Percentiles rank a stretch among this genome's conserved stretches.
Conservation (phyloP, 2,113 vertebrate genomes). For the Rhegmatorhina hoffmannsi region DNA sequence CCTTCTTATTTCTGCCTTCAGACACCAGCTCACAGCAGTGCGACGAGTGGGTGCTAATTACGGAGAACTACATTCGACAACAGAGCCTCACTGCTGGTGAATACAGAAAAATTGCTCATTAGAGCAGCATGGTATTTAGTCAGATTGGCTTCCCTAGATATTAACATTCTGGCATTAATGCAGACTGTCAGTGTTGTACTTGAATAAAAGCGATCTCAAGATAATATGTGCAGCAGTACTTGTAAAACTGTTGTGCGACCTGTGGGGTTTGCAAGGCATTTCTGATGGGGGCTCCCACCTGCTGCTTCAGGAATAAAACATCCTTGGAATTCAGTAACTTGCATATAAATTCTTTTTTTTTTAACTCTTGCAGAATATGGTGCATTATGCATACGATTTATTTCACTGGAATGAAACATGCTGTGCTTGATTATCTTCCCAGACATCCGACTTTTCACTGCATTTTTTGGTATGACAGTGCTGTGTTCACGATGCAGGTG, state of each 20-base stretch:
- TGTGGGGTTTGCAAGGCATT: neutral
- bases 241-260: neutral
- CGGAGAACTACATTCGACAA: slow-evolving; percentile 14
- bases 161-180: slow-evolving; percentile 39
- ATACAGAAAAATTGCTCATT: slow-evolving; percentile 66
- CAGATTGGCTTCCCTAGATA: slow-evolving; percentile 46
- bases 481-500: neutral
- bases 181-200: neutral
- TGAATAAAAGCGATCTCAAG: neutral
- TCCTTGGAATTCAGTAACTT: neutral
- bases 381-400: neutral
- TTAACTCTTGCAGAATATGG: neutral
- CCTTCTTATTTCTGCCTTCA: slow-evolving; percentile 36
- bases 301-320: neutral
- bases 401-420: neutral
- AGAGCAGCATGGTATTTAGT: slow-evolving; percentile 56
- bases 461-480: accelerated
- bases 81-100: slow-evolving; percentile 48
- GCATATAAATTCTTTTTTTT: neutral
- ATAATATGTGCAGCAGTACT: neutral
- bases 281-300: neutral
- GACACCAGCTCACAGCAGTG: slow-evolving; percentile 17
- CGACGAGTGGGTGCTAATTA: slow-evolving; percentile 63
- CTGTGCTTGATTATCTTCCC: neutral
- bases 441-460: neutral